A percentile compares a stretch with the other conserved stretches of the same genome.
phyloP scores from a whole-genome alignment of 2,113 vertebrate species.

The Anseranas semipalmata region DNA sequence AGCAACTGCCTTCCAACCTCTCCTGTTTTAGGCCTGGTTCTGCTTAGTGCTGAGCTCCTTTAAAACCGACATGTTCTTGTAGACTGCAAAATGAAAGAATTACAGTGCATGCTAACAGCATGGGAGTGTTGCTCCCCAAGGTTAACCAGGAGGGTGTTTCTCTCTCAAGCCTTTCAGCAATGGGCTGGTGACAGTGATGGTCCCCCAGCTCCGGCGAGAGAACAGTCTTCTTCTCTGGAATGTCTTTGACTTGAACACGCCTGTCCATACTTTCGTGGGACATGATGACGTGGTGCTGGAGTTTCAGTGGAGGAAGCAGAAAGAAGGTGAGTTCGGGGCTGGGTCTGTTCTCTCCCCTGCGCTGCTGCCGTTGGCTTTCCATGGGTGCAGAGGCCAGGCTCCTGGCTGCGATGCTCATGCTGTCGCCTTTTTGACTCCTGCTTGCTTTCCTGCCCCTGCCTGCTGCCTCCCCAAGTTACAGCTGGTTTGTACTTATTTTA shows the following conservation, averaged over 20 bases:
- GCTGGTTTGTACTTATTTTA: neutral
- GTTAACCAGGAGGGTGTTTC: neutral
- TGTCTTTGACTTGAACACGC: conserved; percentile 90
- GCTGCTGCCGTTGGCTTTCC: accelerated
- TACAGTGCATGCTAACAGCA: neutral
- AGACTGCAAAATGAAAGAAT: neutral
- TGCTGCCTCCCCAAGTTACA: neutral
- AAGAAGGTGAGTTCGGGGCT: conserved; percentile 84
- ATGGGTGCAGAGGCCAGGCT: neutral
- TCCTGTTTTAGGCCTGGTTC: neutral
- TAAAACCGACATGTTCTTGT: accelerated
- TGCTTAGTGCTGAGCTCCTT: neutral
- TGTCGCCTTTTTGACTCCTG: neutral
- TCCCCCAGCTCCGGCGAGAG: conserved; percentile 93
- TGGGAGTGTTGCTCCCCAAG: neutral
- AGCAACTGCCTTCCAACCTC: neutral
- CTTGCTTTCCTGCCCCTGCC: neutral
- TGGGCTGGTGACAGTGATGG: conserved; percentile 97
- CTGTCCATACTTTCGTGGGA: conserved; percentile 96
- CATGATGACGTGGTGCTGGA: conserved; percentile 97
- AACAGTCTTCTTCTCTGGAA: conserved; percentile 97
- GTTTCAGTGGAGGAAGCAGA: conserved; percentile 97
- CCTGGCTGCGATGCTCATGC: neutral
- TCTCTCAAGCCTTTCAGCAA: conserved; percentile 89
- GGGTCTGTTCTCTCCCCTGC: neutral